Conservation (phyloP, 2,113 vertebrate species). For the Podarcis raffonei region DNA sequence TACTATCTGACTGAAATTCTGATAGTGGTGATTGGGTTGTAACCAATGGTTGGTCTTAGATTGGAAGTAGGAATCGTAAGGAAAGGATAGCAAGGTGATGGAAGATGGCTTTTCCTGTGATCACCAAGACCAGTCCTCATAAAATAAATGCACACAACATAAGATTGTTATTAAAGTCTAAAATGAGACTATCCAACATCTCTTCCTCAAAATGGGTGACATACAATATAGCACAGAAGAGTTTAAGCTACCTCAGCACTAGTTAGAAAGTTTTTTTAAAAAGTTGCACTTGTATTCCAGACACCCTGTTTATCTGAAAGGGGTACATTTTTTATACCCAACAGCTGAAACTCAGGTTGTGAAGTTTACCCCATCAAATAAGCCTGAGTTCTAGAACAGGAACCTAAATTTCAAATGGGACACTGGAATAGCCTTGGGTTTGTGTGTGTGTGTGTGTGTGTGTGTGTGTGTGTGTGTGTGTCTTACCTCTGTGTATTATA, state of each 20-base stretch:
- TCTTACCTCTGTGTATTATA: no score
- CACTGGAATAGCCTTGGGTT: not conserved
- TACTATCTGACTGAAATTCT: not conserved
- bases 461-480: no score
- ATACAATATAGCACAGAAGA: not conserved
- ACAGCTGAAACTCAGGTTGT: not conserved
- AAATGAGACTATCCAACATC: not conserved
- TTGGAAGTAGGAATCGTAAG: not conserved
- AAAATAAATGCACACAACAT: no score
- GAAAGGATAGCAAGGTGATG: not conserved
- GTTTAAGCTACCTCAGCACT: no score
- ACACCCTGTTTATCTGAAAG: not conserved
- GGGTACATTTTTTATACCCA: not conserved
- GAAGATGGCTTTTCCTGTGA: not conserved
- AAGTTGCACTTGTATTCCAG: not conserved
- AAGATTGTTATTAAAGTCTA: no score
- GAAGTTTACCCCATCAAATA: not conserved
- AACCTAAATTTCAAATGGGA: not conserved
- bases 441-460: no score
- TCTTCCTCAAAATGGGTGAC: not conserved
- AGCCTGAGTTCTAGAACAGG: not conserved
- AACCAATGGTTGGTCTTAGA: not conserved
- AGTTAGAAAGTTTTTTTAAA: not conserved
- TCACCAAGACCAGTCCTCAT: not conserved
- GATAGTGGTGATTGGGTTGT: not conserved